Conservation (phyloP, 30 jellyfish, hydroid and myxozoan species). For the Clytia hemisphaerica region DNA sequence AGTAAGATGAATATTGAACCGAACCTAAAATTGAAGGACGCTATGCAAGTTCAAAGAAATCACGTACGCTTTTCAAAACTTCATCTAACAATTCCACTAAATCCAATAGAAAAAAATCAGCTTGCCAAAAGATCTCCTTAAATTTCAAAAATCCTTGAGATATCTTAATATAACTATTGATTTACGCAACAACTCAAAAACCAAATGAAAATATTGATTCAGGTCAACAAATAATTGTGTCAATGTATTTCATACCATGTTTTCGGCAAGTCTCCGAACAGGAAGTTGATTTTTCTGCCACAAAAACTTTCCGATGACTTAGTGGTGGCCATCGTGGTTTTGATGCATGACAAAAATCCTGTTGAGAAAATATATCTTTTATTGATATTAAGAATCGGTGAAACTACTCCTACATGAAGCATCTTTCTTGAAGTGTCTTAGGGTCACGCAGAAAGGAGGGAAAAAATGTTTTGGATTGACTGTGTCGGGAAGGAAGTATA, state of each 20-base stretch:
- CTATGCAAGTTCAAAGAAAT: neutral
- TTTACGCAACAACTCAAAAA: neutral
- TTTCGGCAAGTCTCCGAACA: constrained; percentile 49
- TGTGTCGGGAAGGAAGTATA: no score
- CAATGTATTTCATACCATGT: constrained; percentile 33
- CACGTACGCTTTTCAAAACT: no score
- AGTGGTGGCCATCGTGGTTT: constrained; percentile 94
- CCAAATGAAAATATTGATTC: neutral
- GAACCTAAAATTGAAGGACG: neutral
- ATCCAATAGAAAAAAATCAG: no score
- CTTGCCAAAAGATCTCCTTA: no score
- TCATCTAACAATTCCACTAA: no score
- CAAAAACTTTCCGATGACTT: constrained; percentile 25
- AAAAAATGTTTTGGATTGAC: no score
- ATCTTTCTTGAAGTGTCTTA: no score
- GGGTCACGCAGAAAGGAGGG: no score
- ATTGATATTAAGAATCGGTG: neutral
- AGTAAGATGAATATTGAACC: neutral
- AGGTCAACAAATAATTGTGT: neutral
- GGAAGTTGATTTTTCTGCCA: constrained; percentile 50
- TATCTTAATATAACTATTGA: no score
- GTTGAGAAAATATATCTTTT: neutral
- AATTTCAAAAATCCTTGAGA: no score
- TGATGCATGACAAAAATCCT: constrained; percentile 66
- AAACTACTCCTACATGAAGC: no score